phyloP scores from a whole-genome alignment of 2,888 invertebrate genomes.

The Bruchidius siliquastri region DNA sequence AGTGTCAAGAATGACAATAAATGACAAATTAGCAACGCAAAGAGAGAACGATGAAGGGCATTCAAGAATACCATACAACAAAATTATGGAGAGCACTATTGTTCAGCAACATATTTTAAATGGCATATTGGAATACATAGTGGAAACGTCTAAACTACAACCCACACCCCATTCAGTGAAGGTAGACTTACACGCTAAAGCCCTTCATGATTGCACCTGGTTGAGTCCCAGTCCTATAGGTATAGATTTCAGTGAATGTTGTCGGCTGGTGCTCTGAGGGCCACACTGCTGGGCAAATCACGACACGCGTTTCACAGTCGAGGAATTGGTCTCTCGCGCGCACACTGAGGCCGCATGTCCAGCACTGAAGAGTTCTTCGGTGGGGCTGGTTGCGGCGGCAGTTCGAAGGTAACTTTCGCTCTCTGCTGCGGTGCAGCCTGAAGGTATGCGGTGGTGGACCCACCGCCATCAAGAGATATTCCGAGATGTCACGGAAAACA shows the following conservation, averaged over 20 bases:
- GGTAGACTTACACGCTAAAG: neutral
- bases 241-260: neutral
- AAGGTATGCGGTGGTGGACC: neutral
- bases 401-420: neutral
- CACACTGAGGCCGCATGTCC: neutral
- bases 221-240: neutral
- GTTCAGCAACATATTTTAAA: too few relatives aligned
- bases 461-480: neutral
- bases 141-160: too few relatives aligned
- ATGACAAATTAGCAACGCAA: too few relatives aligned
- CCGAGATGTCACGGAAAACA: neutral
- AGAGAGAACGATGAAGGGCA: too few relatives aligned
- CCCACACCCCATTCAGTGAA: neutral
- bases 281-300: neutral
- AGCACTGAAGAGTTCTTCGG: neutral
- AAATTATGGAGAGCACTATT: too few relatives aligned
- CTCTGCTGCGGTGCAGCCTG: neutral
- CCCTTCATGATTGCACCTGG: neutral
- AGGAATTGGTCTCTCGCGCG: neutral
- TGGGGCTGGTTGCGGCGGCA: neutral
- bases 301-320: neutral
- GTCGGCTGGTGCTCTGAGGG: neutral
- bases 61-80: too few relatives aligned
- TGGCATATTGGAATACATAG: too few relatives aligned
- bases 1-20: too few relatives aligned